Evolutionary conservation across 2,888 invertebrate genomes (phyloP), one percentile per base, ranked within the genome.

Genomic region (Cephus nigrinus): DNA sequence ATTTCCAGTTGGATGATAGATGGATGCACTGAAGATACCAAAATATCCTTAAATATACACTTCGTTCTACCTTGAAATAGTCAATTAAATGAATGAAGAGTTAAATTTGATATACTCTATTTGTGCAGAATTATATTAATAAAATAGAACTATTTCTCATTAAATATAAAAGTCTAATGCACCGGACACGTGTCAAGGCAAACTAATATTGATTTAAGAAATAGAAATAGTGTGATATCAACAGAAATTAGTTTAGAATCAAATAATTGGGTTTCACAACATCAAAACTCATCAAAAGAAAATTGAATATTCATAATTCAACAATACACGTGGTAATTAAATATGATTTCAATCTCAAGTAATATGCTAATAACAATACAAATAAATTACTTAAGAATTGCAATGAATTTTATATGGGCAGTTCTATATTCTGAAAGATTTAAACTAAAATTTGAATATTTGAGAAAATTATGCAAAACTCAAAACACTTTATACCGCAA

Each of bases 1-100:
- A 85, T 85, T 85, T 84, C 84, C 83, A 84, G 82, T 81, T 75
- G 80, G 75, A 76, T 36, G 77, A 85, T 85, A 85, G 83, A 83
- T 80, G 81, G 80, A 80, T 81, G 79, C 79, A 76, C 78, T 77
- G 80, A 78, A 78, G 78, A 76, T 79, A 77, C 76, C 23, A 75
- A 81, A 80, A 81, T 82, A 82, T 75, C 76, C 73, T 72, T 55
- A 55, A 55, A 23, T 76, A 79, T 76, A 73, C 68, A 79, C 76
- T 79, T 77, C 75, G 79, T 69, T 74, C 55, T 79, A 78, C 74
- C 78, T 82, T 73, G 73, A 76, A 77, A 80, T 79, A 80, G 78
- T 74, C 69, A 32, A 72, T 76, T 76, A 75, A 23, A 68, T 76
- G 79, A 75, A 83, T 80, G 79, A 79, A 84, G 83, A 80, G 82